Base-by-base conservation (phyloP, 2,113 vertebrate species). In the Hyperoodon ampullatus region DNA sequence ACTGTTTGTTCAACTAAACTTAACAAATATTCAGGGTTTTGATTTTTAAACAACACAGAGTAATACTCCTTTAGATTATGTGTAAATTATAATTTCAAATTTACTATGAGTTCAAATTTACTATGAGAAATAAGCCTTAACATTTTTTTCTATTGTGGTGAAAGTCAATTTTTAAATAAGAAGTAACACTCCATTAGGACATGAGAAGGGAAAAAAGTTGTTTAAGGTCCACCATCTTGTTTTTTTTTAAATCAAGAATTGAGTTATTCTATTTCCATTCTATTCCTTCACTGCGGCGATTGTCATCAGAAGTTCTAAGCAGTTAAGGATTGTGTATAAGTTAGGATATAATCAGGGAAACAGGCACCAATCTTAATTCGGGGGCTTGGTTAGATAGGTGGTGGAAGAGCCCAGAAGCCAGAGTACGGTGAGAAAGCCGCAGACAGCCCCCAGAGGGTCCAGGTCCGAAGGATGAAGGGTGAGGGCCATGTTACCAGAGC, bases 91-190 rank as follows among this genome's bases (percentile, higher is more conserved):
- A 42, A 72, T 65, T 93, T 63, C 71, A 91, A 77, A 77, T 75
- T 50, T 44, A 87, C 30, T 8, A 33, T 47, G 39, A 94, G 83
- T 93, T 63, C 71, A 91, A 82, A 77, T 75, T 50, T 44, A 87
- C 30, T 8, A 33, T 50, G 39, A 94, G 83, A 82, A 60, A 65
- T 33, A 74, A 58, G 35, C 26, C 42, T 80, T 90, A 77, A 65
- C 21, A 42, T 53, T 39, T 66, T 78, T 70, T 88, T 87, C 70
- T 65, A 74, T 44, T 70, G 28, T n/a, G 24, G 28, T 70, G n/a
- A 88, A 82, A 80, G 63, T 33, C 8, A 35, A 66, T 75, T 91
- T 47, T 42, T 80, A 53, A 88, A 50, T 35, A 63, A 90, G 24
- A 92, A 92, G 44, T 81, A 78, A 77, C 30, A 4, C 16, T 78